Conservation (phyloP, 2,888 invertebrate species). For the Lepidocyrtinus sp. region DNA sequence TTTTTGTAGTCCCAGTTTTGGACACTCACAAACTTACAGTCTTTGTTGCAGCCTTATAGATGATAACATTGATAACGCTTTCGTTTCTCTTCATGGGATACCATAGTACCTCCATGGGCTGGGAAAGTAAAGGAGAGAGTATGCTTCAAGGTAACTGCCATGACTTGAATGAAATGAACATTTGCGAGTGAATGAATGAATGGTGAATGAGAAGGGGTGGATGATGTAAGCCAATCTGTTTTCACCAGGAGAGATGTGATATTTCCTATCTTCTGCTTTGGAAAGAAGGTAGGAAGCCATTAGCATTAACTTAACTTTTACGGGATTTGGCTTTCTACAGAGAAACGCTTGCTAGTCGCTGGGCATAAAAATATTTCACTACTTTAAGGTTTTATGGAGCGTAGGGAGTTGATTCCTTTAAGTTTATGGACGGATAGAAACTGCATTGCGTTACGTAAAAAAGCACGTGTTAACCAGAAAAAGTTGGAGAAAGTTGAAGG, state of each 20-base stretch:
- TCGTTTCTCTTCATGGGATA: too few species aligned
- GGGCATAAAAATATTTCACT: neutral
- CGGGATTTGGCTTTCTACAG: constrained; percentile 32
- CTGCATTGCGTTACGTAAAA: neutral
- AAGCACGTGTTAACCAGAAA: neutral
- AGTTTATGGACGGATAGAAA: too few species aligned
- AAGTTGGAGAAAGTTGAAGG: neutral
- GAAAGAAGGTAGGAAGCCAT: constrained; percentile 49
- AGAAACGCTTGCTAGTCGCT: neutral
- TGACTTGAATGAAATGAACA: constrained; percentile 2
- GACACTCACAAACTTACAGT: too few species aligned
- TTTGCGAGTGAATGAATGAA: neutral
- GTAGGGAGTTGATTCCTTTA: neutral
- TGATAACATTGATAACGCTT: too few species aligned
- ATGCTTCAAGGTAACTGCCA: too few species aligned
- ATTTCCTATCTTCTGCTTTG: constrained; percentile 19
- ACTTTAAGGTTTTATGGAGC: neutral
- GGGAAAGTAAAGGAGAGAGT: too few species aligned
- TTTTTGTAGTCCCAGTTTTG: too few species aligned
- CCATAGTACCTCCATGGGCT: too few species aligned
- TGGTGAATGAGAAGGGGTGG: neutral
- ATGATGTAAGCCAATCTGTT: constrained; percentile 8
- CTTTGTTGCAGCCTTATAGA: too few species aligned
- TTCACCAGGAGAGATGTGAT: neutral
- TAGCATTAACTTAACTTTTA: constrained; percentile 52